Base-by-base conservation (phyloP, 2,113 vertebrate species). In the Pituophis catenifer region DNA sequence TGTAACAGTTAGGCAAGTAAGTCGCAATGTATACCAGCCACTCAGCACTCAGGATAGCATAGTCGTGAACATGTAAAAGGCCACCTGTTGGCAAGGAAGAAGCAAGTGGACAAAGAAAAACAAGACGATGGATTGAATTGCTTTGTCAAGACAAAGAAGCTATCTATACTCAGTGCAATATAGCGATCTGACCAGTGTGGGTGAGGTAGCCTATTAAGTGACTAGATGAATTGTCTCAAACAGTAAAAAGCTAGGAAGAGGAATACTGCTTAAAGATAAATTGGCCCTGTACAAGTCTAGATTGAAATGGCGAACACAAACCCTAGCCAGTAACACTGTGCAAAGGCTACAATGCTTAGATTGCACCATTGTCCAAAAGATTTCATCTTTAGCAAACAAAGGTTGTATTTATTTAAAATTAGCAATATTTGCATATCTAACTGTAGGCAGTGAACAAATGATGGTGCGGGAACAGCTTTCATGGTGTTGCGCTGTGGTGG, bases 21-120 rank as follows among this genome's bases (percentile, higher is more conserved):
- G 98, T 99, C 23, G 96, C 98, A 54, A 99, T 98, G 94, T 96
- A 98, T 91, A 99, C 98, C 91, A 99, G 95, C 99, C 99, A 99
- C 44, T 98, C 98, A 2, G 95, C 96, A 0, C 96, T 98, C 33
- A 98, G 95, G 91, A 99, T 97, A 93, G 98, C 95, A 0, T 98
- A 97, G 96, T 99, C 98, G 0, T 99, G 99, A 93, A 99, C 65
- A 44, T 99, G 99, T 58, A 99, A 97, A 1, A 98, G 98, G n/a
- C 97, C 99, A 24, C 99, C 99, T 99, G 95, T 65, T 0, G 55
- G 89, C 33, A 91, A 11, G 21, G 38, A 92, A 5, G 29, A 8
- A 3, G 13, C 44, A 21, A 91, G 54, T 54, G 13, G 4, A 10
- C 23, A 93, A 65, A 48, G 87, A 23, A 1, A 0, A 7, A 85